Conservation (phyloP, 2,888 invertebrate genomes). For the Osmoderma eremita region DNA sequence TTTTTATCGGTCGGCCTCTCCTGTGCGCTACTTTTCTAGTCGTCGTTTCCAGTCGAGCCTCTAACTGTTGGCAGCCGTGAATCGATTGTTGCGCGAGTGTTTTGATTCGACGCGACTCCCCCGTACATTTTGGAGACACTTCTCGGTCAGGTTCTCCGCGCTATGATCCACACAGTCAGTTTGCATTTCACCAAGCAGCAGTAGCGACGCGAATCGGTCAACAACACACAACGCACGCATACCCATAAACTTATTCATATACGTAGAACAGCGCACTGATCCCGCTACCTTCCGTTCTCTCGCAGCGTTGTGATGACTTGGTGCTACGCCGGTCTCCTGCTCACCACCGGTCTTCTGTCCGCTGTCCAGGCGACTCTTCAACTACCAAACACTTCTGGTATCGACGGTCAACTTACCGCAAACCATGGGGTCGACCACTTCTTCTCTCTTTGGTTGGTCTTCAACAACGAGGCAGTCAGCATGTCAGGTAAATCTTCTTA, state of each 20-base stretch:
- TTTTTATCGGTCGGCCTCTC: slow-evolving; percentile 11
- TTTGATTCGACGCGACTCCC: slow-evolving; percentile 48
- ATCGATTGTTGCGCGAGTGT: slow-evolving; percentile 52
- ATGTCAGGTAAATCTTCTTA: slow-evolving; percentile 60
- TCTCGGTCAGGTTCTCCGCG: slow-evolving; percentile 33
- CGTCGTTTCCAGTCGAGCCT: slow-evolving; percentile 29
- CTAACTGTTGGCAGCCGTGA: slow-evolving; percentile 46
- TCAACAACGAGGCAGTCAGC: slow-evolving; percentile 65
- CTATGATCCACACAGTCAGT: slow-evolving; percentile 43
- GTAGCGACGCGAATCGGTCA: slow-evolving; percentile 44
- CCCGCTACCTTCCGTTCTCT: slow-evolving; percentile 24
- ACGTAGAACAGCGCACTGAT: background rate
- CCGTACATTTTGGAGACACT: slow-evolving; percentile 41
- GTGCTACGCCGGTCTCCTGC: slow-evolving; percentile 37
- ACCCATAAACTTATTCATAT: slow-evolving; percentile 8
- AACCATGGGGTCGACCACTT: slow-evolving; percentile 65
- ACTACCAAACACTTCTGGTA: slow-evolving; percentile 65
- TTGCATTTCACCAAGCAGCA: slow-evolving; percentile 45
- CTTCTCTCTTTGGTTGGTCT: slow-evolving; percentile 67
- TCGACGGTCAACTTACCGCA: slow-evolving; percentile 65
- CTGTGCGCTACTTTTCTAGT: slow-evolving; percentile 13
- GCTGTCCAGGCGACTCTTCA: slow-evolving; percentile 50
- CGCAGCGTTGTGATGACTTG: slow-evolving; percentile 42
- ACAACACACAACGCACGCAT: slow-evolving; percentile 11
- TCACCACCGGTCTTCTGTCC: slow-evolving; percentile 33